A percentile compares a stretch with the other conserved stretches of the same genome.
These are phyloP conservation scores for Styela clava DNA, from an alignment of 23 tunicate species.

Conservation along the genomic window DNA sequence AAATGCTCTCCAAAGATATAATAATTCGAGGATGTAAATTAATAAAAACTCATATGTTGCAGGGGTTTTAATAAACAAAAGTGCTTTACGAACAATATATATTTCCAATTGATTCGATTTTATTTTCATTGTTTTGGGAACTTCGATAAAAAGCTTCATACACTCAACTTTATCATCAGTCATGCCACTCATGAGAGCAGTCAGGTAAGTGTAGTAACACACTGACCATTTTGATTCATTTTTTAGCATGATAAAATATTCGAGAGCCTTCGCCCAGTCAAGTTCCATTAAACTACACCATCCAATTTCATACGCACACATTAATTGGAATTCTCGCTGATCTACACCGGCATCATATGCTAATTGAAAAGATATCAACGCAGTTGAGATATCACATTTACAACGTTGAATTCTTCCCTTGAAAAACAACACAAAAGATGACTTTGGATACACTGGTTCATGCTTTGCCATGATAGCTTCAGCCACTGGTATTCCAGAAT, in stretches of 20 bases:
- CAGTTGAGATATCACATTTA: conserved; percentile 58
- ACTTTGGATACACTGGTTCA: conserved; percentile 55
- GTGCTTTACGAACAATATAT: conserved; percentile 74
- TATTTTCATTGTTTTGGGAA: conserved; percentile 75
- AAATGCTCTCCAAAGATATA: conserved; percentile 81
- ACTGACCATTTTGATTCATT: conserved; percentile 82
- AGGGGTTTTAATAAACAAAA: conserved; percentile 64
- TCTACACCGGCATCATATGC: conserved; percentile 61
- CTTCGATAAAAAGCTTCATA: conserved; percentile 54
- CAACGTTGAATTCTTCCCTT: conserved; percentile 72
- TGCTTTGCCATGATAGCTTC: conserved; percentile 51
- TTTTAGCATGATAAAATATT: conserved; percentile 55
- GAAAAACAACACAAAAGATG: conserved; percentile 68
- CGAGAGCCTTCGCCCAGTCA: conserved; percentile 65
- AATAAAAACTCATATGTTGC: conserved; percentile 49
- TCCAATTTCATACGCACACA: conserved; percentile 83
- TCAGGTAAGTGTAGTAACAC: conserved; percentile 75
- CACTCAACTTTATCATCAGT: conserved; percentile 34
- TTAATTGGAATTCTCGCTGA: conserved; percentile 69
- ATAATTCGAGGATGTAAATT: conserved; percentile 46
- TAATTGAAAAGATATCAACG: conserved; percentile 50
- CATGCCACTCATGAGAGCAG: conserved; percentile 44
- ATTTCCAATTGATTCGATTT: conserved; percentile 73
- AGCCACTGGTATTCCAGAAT: conserved; percentile 65
- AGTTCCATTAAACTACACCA: conserved; percentile 87